Conservation (phyloP, 2,797 vertebrate species). For the Odontamblyopus rebecca region DNA sequence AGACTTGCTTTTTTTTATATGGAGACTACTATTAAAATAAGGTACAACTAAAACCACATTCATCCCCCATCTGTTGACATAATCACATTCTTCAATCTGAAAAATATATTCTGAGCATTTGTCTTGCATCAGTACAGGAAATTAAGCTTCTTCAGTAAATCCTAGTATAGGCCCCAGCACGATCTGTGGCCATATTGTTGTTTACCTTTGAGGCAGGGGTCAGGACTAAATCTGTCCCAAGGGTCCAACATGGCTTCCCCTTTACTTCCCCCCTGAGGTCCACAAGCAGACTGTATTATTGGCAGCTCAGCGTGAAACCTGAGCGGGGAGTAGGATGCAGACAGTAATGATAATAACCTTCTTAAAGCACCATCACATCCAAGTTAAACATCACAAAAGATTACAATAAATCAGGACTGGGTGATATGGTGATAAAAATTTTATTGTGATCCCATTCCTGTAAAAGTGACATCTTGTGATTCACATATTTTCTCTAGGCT, state of each 20-base stretch:
- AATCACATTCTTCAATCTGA: not conserved
- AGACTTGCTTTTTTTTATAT: too few relatives aligned
- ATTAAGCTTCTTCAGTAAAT: constrained; percentile 45
- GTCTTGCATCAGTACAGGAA: constrained; percentile 29
- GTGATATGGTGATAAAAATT: too few relatives aligned
- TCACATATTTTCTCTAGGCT: too few relatives aligned
- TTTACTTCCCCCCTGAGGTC: constrained; percentile 49
- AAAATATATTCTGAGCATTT: constrained; percentile 16
- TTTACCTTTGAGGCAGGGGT: constrained; percentile 33
- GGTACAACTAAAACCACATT: too few relatives aligned
- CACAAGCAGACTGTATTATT: constrained; percentile 63
- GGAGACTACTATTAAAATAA: too few relatives aligned
- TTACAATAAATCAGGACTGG: not conserved
- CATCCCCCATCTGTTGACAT: not conserved
- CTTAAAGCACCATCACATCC: not conserved
- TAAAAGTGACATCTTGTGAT: too few relatives aligned
- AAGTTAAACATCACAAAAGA: not conserved
- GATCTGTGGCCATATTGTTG: constrained; percentile 42
- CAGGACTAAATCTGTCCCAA: constrained; percentile 47
- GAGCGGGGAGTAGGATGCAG: constrained; percentile 20
- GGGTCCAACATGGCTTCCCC: constrained; percentile 41
- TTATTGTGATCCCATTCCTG: too few relatives aligned
- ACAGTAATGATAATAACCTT: not conserved
- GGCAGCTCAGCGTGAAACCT: constrained; percentile 41
- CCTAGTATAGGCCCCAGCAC: not conserved